phyloP scores from a whole-genome alignment of 2,888 invertebrate species.

The Uropetala carovei region DNA sequence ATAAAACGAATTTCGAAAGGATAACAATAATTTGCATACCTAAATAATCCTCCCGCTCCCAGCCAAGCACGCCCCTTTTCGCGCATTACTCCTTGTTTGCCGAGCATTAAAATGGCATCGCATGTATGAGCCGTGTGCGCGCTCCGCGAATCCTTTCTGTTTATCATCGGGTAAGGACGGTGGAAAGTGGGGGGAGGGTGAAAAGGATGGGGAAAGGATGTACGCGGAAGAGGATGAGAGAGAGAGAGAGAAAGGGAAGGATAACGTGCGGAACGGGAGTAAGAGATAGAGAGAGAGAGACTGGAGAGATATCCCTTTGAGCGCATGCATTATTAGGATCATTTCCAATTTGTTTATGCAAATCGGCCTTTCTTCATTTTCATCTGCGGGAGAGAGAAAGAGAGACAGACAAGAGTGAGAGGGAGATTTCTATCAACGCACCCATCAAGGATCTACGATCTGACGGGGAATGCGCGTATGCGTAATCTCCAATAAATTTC shows the following conservation, averaged over 20 bases:
- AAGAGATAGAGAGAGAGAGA: background rate
- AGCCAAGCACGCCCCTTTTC: background rate
- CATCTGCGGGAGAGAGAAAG: constrained; percentile 3
- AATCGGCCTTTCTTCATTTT: constrained; percentile 40
- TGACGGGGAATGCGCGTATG: background rate
- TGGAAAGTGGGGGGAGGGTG: background rate
- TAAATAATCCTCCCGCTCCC: constrained; percentile 50
- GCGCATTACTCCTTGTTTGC: constrained; percentile 58
- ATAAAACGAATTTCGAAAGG: constrained; percentile 44
- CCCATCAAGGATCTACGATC: constrained; percentile 33
- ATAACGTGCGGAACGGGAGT: background rate
- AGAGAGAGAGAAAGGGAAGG: background rate
- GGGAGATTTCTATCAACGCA: constrained; percentile 22
- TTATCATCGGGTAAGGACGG: constrained; percentile 7
- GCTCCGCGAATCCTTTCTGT: constrained; percentile 40
- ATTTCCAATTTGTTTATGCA: constrained; percentile 64
- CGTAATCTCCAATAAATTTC: constrained; percentile 37
- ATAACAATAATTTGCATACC: constrained; percentile 58
- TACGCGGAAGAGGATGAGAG: no score
- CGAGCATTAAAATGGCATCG: constrained; percentile 55
- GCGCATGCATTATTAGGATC: constrained; percentile 62
- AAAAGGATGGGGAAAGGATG: background rate
- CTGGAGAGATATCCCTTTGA: constrained; percentile 31
- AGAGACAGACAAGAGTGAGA: background rate
- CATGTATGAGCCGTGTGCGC: constrained; percentile 25